Evolutionary conservation across 2,888 invertebrate species (phyloP).

Genomic region (Cremastinae sp.): DNA sequence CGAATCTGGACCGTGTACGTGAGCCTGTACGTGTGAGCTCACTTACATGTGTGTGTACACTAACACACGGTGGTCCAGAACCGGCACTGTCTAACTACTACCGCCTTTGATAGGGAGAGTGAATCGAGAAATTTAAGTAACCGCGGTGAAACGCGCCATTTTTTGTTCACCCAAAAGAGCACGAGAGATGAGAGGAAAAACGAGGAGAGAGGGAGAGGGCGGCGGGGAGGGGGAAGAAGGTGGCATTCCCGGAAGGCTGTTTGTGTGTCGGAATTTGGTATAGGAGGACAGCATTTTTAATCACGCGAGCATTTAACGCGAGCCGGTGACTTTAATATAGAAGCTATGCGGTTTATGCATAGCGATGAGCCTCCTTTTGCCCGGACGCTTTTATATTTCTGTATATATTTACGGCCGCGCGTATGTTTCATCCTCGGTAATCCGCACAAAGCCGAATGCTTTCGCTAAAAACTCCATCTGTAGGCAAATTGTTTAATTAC

Average conservation of each 20-base stretch:
- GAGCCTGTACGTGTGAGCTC: too few species aligned
- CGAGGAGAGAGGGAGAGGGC: not conserved
- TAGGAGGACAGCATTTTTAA: slow-evolving; percentile 79
- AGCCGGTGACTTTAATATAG: slow-evolving; percentile 75
- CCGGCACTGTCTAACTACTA: too few species aligned
- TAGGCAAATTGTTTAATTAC: slow-evolving; percentile 80
- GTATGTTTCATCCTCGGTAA: slow-evolving; percentile 19
- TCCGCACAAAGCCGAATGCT: slow-evolving; percentile 67
- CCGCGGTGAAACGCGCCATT: too few species aligned
- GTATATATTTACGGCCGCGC: slow-evolving; percentile 8
- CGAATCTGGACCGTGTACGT: too few species aligned
- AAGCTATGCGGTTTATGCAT: slow-evolving; percentile 78
- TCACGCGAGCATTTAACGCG: slow-evolving; percentile 76
- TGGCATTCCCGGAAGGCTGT: slow-evolving; percentile 67
- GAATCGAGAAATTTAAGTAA: not conserved
- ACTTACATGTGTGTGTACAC: too few species aligned
- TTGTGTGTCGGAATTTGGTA: slow-evolving; percentile 71
- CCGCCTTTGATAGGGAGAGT: too few species aligned
- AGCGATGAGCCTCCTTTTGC: slow-evolving; percentile 70
- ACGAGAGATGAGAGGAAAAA: too few species aligned
- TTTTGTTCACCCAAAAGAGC: too few species aligned
- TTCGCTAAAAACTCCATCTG: slow-evolving; percentile 79
- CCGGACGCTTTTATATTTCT: slow-evolving; percentile 24
- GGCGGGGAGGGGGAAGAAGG: slow-evolving; percentile 24
- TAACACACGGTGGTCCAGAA: too few species aligned